These are phyloP conservation scores for Drosophila tani DNA, from an alignment of 1,140 invertebrate species.

Conservation along the genomic window DNA sequence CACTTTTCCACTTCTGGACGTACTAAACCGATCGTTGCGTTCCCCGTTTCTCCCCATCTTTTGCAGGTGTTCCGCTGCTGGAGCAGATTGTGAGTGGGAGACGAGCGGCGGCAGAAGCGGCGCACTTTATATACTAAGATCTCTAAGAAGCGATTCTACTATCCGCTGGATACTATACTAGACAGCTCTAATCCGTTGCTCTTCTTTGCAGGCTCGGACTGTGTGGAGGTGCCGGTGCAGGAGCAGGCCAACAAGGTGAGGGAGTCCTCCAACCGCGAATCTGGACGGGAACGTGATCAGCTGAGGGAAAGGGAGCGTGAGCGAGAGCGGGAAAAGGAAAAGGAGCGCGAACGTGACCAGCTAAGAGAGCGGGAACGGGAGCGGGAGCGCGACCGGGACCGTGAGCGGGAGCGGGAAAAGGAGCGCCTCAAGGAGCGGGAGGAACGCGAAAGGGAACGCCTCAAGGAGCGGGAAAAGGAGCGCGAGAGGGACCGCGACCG, in stretches of 20 bases:
- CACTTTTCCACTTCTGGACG: conserved; percentile 31
- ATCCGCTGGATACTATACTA: conserved; percentile 2
- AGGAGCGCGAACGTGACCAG: conserved; percentile 47
- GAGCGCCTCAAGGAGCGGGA: conserved; percentile 43
- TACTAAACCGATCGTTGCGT: conserved; percentile 57
- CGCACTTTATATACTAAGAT: conserved; percentile 5
- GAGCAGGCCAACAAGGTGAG: conserved; percentile 39
- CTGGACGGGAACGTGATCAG: conserved; percentile 21
- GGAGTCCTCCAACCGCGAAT: conserved; percentile 28
- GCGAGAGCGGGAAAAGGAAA: conserved; percentile 13
- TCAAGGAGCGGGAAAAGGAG: conserved; percentile 44
- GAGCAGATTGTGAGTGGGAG: conserved; percentile 55
- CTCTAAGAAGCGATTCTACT: conserved; percentile 16
- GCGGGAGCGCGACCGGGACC: conserved; percentile 12
- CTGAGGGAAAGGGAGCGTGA: conserved; percentile 34
- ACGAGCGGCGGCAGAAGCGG: conserved; percentile 11
- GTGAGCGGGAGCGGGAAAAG: conserved; percentile 19
- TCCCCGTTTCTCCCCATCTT: conserved; percentile 35
- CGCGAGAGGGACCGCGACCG: conserved; percentile 33
- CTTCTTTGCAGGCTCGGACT: conserved; percentile 73
- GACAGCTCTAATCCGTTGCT: conserved; percentile 24
- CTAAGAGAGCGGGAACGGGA: conserved; percentile 44
- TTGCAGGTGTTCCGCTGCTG: conserved; percentile 50
- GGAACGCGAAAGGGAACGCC: conserved; percentile 38
- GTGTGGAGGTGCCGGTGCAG: conserved; percentile 71